Evolutionary conservation across 2,113 vertebrate genomes (phyloP), one percentile per base, ranked within the genome.

Genomic region (Antechinus stuartii): DNA sequence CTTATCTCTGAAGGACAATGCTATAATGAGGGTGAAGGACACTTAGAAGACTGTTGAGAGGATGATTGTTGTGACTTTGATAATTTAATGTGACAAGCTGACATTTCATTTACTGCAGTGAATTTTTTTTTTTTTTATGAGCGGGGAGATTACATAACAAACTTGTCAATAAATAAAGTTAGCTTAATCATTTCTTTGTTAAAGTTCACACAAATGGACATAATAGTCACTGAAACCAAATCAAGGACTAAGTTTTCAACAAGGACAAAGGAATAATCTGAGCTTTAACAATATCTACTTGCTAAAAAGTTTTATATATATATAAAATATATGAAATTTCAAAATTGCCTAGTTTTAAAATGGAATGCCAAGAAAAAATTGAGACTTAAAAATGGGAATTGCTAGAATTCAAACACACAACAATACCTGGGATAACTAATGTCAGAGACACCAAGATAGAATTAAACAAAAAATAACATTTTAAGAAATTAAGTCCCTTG

Each of bases 61-160:
- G 47, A 24, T 93, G 95, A 95, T 92, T 92, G 90, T 90, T 57
- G 92, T 94, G 93, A 95, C 93, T 97, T 94, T 84, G 68, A 89
- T 94, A 91, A 96, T 96, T 96, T 95, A 94, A 53, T 57, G 7
- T 96, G 96, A 96, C 94, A 98, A 95, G 50, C 12, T 96, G 95
- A 94, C 61, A 95, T 92, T 94, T 97, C 8, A 89, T 93, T 98
- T 98, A 91, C 50, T 96, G 42, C n/a, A 42, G 53, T 95, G 93
- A 96, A 92, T 96, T 4, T 0, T 55, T 93, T 96, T 96, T 4
- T 0, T 55, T 42, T 76, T 42, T 23, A 42, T 55, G 10, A 92
- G 52, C 30, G 94, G n/a, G 54, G 56, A 35, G 93, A 26, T 92
- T 55, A 53, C 0, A 49, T n/a, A 96, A 91, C 5, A 84, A 56